Evolutionary conservation across 2,113 vertebrate genomes (phyloP).

Genomic region (Ctenomys sociabilis): DNA sequence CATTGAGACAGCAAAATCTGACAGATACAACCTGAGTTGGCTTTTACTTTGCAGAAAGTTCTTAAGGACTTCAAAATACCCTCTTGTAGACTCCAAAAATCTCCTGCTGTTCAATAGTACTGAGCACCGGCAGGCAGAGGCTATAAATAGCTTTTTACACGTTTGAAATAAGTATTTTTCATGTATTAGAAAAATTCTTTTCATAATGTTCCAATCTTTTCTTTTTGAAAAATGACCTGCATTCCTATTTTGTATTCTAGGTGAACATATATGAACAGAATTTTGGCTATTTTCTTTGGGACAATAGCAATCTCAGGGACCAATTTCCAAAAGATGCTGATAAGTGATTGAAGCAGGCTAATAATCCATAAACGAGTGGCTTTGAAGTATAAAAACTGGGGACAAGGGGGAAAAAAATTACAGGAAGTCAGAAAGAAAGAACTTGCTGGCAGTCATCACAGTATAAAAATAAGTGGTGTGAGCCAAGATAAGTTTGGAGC

Average conservation of each 20-base stretch:
- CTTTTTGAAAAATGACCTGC: slow-evolving; percentile 55
- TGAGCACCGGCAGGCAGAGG: slow-evolving; percentile 48
- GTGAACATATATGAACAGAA: slow-evolving; percentile 46
- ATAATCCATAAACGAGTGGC: neutral
- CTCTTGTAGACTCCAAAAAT: slow-evolving; percentile 61
- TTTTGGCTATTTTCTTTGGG: slow-evolving; percentile 30
- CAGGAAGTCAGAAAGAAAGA: neutral
- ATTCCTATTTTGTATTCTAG: slow-evolving; percentile 57
- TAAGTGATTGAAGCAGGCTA: slow-evolving; percentile 38
- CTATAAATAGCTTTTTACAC: slow-evolving; percentile 73
- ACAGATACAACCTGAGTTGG: slow-evolving; percentile 65
- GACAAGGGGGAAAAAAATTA: neutral
- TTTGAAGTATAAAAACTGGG: slow-evolving; percentile 45
- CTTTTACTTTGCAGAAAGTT: slow-evolving; percentile 65
- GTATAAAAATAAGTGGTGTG: neutral
- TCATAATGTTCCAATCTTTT: slow-evolving; percentile 62
- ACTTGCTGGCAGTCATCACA: neutral
- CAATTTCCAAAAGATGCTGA: slow-evolving; percentile 33
- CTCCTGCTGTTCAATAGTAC: slow-evolving; percentile 61
- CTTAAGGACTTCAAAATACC: slow-evolving; percentile 69
- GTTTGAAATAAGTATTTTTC: slow-evolving; percentile 67
- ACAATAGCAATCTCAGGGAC: slow-evolving; percentile 50
- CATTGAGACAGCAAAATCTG: slow-evolving; percentile 6
- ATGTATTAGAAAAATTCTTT: slow-evolving; percentile 63
- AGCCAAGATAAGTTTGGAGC: neutral